Evolutionary conservation across 2,797 vertebrate species (phyloP), one percentile per base, ranked within the genome.

Genomic region (Philypnodon macrostomus): DNA sequence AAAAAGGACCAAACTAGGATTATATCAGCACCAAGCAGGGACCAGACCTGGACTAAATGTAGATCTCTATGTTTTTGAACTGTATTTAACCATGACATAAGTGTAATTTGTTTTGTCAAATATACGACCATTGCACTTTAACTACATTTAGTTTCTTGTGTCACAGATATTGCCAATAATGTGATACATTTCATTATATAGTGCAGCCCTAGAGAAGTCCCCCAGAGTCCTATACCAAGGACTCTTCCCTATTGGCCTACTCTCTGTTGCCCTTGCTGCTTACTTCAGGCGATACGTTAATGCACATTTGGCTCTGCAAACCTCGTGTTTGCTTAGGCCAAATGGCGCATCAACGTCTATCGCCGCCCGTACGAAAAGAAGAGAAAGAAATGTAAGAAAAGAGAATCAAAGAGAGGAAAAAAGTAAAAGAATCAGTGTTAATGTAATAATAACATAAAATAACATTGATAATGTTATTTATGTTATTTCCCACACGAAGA

Each of bases 381-480:
- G 81, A 87, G 79, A 85, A 75, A 86, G 85, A 86, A 80, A 85
- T 85, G 85, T 87, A 79, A 87, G 86, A 87, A 86, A 84, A 86
- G 85, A 87, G 77, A 84, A 86, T 83, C 83, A 83, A 85, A 83
- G 79, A 81, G 70, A 88, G 79, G 81, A 60, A 85, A 75, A 78
- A 82, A 56, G 93, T 90, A 95, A 53, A 93, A 94, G 90, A 95
- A 95, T 93, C 93, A 90, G 87, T 97, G 93, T 97, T 88, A 94
- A 98, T 97, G 97, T 94, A 97, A 96, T 84, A 99, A 98, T 99
- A 99, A 99, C 97, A 98, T 99, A 98, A 98, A 98, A 98, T 99
- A 98, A 98, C 97, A 99, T 99, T 96, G 93, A 97, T 95, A 99
- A 99, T 98, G 96, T 99, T 99, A 99, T 99, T 99, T 98, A 99